phyloP scores from a whole-genome alignment of 1,140 invertebrate genomes.

The Wiebesia pumilae region DNA sequence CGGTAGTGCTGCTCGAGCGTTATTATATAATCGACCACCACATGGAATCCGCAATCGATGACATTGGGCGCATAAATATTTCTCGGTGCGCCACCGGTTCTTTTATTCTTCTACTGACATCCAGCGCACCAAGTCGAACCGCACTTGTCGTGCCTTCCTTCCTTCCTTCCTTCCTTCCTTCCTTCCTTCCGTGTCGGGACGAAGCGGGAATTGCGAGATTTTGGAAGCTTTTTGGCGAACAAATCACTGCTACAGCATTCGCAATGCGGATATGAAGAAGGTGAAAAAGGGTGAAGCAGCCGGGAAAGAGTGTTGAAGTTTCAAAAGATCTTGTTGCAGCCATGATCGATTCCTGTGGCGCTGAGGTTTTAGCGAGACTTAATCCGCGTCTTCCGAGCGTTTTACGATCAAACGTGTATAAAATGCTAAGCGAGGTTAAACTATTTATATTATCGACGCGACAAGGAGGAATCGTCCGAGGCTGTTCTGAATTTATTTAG shows the following conservation, averaged over 20 bases:
- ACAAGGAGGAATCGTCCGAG: neutral
- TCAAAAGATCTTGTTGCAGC: neutral
- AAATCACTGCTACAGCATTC: neutral
- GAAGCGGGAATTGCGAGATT: neutral
- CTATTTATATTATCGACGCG: slow-evolving; percentile 9
- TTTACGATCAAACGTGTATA: neutral
- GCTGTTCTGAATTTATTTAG: slow-evolving; percentile 7
- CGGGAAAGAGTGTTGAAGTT: neutral
- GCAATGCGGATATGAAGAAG: no score
- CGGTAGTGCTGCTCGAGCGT: neutral
- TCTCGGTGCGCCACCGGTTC: no score
- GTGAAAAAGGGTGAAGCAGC: neutral
- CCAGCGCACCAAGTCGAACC: no score
- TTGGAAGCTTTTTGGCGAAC: neutral
- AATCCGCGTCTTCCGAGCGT: neutral
- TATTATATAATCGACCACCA: neutral
- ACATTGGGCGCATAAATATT: no score
- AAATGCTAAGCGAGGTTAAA: slow-evolving; percentile 7
- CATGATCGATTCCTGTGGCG: slow-evolving; percentile 19
- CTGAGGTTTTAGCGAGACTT: neutral
- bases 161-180: no score
- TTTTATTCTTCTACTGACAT: no score
- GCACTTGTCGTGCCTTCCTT: no score
- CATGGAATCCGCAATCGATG: no score
- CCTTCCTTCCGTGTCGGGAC: no score